Evolutionary conservation across 2,797 vertebrate species (phyloP).

Genomic region (Psittacula echo): DNA sequence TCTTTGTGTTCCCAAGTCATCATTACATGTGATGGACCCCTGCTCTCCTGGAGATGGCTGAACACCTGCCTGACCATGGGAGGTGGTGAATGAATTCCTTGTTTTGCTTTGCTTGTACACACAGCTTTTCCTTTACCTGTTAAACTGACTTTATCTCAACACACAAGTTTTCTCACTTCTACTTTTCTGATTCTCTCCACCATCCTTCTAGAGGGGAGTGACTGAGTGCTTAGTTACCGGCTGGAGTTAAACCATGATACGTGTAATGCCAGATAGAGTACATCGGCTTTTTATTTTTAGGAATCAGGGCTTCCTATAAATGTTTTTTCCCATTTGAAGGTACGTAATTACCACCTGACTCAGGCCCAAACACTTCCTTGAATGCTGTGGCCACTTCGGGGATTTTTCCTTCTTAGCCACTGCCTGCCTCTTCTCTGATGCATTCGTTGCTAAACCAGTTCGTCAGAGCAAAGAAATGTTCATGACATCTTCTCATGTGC

Average conservation of each 20-base stretch:
- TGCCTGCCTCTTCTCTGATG: not conserved
- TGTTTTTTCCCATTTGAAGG: not conserved
- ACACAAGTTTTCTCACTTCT: not conserved
- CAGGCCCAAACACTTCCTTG: slow-evolving; percentile 7
- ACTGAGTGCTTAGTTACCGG: not conserved
- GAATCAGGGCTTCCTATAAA: not conserved
- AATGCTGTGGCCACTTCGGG: not conserved
- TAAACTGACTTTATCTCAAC: not conserved
- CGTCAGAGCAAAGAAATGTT: slow-evolving; percentile 2
- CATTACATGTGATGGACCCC: not conserved
- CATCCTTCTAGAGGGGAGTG: not conserved
- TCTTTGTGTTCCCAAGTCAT: not conserved
- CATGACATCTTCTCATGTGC: not conserved
- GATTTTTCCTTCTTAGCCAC: slow-evolving; percentile 42
- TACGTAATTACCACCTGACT: slow-evolving; percentile 36
- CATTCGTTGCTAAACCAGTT: not conserved
- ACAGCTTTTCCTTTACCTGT: not conserved
- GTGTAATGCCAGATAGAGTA: not conserved
- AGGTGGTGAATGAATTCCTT: not conserved
- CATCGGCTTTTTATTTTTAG: not conserved
- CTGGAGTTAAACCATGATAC: not conserved
- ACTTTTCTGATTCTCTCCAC: not conserved
- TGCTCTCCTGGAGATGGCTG: not conserved
- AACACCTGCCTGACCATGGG: not conserved
- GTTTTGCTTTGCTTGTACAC: not conserved